phyloP scores from a whole-genome alignment of 2,888 invertebrate species.

The Lasioglossum lativentre region DNA sequence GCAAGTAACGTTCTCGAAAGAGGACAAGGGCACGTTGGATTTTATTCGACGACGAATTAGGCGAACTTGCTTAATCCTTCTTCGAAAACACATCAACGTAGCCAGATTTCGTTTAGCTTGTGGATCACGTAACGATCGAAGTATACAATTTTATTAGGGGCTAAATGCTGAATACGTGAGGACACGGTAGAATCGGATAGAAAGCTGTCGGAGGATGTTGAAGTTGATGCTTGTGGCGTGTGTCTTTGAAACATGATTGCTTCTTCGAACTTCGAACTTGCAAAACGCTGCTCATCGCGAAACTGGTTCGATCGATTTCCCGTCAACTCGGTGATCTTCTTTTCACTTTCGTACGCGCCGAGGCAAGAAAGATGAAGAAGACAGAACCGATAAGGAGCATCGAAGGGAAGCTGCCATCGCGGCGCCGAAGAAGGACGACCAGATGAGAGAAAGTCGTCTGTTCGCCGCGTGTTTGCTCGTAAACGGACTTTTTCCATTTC shows the following conservation, averaged over 20 bases:
- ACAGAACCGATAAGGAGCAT: not conserved
- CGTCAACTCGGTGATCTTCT: constrained; percentile 33
- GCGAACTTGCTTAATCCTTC: constrained; percentile 48
- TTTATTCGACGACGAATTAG: constrained; percentile 52
- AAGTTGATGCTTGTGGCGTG: not conserved
- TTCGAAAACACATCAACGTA: constrained; percentile 47
- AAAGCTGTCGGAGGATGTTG: constrained; percentile 8
- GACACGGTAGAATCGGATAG: not conserved
- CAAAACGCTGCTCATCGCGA: not conserved
- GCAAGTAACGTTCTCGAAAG: constrained; percentile 61
- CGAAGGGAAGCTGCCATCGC: constrained; percentile 35
- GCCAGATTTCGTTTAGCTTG: constrained; percentile 43
- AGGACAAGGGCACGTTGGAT: constrained; percentile 68
- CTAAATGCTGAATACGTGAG: constrained; percentile 42
- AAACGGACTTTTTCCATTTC: constrained; percentile 37
- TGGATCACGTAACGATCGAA: constrained; percentile 36
- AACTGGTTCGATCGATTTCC: not conserved
- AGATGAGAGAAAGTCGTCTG: constrained; percentile 75
- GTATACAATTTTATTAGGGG: constrained; percentile 34
- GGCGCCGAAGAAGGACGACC: constrained; percentile 34
- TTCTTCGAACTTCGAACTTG: too few relatives aligned
- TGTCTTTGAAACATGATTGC: not conserved
- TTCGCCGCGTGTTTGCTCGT: constrained; percentile 18
- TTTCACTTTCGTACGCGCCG: constrained; percentile 77
- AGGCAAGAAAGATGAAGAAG: constrained; percentile 12